phyloP scores from a whole-genome alignment of 1,140 invertebrate genomes.

The Diachasmimorpha longicaudata region DNA sequence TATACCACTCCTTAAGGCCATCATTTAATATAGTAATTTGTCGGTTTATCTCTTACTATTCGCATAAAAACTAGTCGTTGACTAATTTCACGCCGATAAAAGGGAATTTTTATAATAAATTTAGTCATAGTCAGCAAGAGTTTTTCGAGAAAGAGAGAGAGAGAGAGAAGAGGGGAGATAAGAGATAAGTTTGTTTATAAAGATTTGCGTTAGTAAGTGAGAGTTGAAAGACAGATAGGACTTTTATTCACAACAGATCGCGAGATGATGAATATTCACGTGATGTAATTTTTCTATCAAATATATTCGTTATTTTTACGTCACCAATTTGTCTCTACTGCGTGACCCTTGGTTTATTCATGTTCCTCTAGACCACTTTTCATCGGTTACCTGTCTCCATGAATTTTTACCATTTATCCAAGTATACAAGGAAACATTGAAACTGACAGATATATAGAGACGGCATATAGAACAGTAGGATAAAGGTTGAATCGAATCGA shows the following conservation, averaged over 20 bases:
- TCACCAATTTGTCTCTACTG: background rate
- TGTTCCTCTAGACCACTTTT: background rate
- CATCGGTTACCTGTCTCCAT: background rate
- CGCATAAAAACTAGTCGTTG: conserved; percentile 23
- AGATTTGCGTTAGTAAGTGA: background rate
- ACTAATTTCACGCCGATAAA: conserved; percentile 15
- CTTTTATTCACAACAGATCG: background rate
- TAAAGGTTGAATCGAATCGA: conserved; percentile 18
- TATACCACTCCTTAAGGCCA: conserved; percentile 31
- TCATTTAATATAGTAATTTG: conserved; percentile 16
- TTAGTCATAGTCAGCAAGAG: background rate
- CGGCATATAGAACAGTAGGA: background rate
- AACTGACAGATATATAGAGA: background rate
- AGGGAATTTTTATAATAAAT: background rate
- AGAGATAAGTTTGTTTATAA: background rate
- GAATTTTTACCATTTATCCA: background rate
- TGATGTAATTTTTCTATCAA: background rate
- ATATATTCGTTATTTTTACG: background rate
- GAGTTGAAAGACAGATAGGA: conserved; percentile 4
- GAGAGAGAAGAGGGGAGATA: background rate
- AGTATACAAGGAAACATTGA: background rate
- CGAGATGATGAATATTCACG: background rate
- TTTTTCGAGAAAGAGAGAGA: too few species aligned
- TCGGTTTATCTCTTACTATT: background rate
- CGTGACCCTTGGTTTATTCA: background rate